Evolutionary conservation across 2,888 invertebrate genomes (phyloP).

Genomic region (Drosophila mimica): DNA sequence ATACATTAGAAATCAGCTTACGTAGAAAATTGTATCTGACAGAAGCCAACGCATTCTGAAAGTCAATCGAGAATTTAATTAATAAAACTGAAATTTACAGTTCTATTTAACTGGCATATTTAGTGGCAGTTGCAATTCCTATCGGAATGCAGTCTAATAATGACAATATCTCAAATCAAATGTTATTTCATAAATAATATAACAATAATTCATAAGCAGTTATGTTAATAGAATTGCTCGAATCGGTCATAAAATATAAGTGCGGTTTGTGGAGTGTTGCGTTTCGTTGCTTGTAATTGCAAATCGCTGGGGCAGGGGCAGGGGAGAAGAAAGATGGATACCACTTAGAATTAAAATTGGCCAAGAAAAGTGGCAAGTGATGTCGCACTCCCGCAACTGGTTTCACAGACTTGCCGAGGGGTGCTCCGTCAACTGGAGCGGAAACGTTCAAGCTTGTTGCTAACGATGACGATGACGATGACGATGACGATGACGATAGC

Average conservation of each 20-base stretch:
- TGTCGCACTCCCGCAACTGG: slow-evolving; percentile 54
- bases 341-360: slow-evolving; percentile 31
- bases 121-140: not conserved
- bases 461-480: not conserved
- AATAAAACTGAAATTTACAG: not conserved
- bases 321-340: not conserved
- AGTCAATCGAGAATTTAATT: not conserved
- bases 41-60: not conserved
- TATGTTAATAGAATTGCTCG: not conserved
- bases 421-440: slow-evolving; percentile 55
- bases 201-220: no score
- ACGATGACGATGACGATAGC: not conserved
- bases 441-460: slow-evolving; percentile 30
- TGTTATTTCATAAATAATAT: no score
- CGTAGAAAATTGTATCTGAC: not conserved
- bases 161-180: not conserved
- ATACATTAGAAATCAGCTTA: not conserved
- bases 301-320: no score
- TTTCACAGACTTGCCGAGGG: slow-evolving; percentile 7
- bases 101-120: not conserved
- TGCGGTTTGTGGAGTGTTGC: not conserved
- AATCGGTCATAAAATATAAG: not conserved
- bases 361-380: slow-evolving; percentile 33
- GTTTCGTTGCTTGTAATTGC: not conserved
- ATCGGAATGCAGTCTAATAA: not conserved